Base-by-base conservation (phyloP, 2,113 vertebrate species). In the Gallinago media region DNA sequence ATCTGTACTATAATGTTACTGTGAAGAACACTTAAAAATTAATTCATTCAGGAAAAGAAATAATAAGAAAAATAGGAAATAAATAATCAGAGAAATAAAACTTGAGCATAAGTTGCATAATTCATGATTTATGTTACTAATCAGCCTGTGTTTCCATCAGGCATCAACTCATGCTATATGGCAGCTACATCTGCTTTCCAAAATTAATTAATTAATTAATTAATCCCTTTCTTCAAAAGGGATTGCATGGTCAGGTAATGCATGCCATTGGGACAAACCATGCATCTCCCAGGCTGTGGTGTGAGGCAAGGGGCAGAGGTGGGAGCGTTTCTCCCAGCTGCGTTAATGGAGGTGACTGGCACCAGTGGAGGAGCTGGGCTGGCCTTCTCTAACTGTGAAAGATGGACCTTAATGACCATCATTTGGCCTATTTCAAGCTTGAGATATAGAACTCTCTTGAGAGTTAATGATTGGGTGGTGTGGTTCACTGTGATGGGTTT, bases 81-180 rank as follows among this genome's bases (percentile, higher is more conserved):
- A 65, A 70, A 47, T 36, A 40, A 47, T 61, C 21, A 38, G 14
- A 78, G 8, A 34, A 56, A 58, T 40, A 83, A 56, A 49, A 29
- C 1, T 32, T 1, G 1, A 72, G 5, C 36, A 55, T 55, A 34
- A 50, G 3, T 38, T 67, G 22, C 18, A 50, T 76, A 0, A 23
- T 47, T 85, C 38, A 6, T 67, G 34, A 52, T 21, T 56, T 56
- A 61, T 79, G 76, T 88, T 80, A 34, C 31, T 61, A 47, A 73
- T 73, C n/a, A 62, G 11, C 10, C 47, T 7, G 2, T 38, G 21
- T 47, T 86, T 94, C 32, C n/a, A 68, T 17, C 20, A 85, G 40
- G 15, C 47, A 61, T 76, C 32, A 77, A 65, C 15, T 54, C 34
- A 26, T 42, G 34, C 11, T 70, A 34, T 9, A 32, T 25, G 27